Evolutionary conservation across 2,888 invertebrate genomes (phyloP).

Genomic region (Eugnorisma glareosa): DNA sequence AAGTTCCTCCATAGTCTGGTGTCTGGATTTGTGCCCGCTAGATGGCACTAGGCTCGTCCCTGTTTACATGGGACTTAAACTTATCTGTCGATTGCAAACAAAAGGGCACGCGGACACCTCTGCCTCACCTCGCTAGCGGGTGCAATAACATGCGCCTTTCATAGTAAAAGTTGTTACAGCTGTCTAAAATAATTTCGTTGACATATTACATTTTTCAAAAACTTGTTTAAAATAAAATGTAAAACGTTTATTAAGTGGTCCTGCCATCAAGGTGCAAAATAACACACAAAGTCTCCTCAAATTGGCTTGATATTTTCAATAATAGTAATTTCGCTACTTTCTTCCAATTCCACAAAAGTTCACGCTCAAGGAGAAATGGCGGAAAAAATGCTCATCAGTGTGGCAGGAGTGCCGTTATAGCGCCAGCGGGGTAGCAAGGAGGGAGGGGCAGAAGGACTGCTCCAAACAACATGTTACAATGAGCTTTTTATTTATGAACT

Average conservation of each 20-base stretch:
- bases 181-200: conserved; percentile 3
- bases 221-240: not conserved
- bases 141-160: not conserved
- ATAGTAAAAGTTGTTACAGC: not conserved
- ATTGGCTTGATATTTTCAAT: conserved; percentile 49
- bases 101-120: not conserved
- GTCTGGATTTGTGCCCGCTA: not conserved
- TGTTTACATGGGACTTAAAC: not conserved
- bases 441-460: conserved; percentile 5
- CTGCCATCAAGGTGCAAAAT: conserved; percentile 46
- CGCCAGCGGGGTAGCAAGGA: not conserved
- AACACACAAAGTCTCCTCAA: conserved; percentile 38
- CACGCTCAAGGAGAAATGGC: conserved; percentile 58
- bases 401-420: conserved; percentile 59
- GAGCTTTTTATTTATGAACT: not conserved
- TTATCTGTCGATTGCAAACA: not conserved
- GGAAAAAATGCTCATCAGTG: conserved; percentile 36
- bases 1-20: conserved; percentile 10
- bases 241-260: not conserved
- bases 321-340: conserved; percentile 47
- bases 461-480: not conserved
- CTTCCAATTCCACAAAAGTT: conserved; percentile 52
- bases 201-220: conserved; percentile 3
- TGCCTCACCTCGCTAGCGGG: not conserved
- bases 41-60: not conserved